A percentile compares a stretch with the other conserved stretches of the same genome.
These are phyloP conservation scores for Trichogramma evanescens DNA, from an alignment of 2,888 invertebrate species.

Conservation along the genomic window DNA sequence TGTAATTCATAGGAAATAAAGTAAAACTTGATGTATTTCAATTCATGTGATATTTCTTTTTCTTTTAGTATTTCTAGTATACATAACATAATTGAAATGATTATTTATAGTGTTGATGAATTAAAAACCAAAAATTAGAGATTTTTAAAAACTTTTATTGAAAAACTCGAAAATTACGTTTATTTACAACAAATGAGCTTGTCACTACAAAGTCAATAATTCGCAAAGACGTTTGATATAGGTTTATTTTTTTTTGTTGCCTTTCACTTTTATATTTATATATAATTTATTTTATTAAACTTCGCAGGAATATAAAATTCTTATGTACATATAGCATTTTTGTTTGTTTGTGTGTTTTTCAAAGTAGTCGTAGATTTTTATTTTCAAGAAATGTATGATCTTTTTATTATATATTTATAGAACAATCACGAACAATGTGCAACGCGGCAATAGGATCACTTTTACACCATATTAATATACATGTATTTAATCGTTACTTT, in stretches of 20 bases:
- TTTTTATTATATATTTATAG: constrained; percentile 42
- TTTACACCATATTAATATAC: constrained; percentile 27
- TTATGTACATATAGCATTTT: constrained; percentile 44
- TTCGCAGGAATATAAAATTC: constrained; percentile 47
- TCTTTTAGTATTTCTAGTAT: neutral
- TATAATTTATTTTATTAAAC: constrained; percentile 31
- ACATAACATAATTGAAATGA: too few species aligned
- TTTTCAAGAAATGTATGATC: constrained; percentile 42
- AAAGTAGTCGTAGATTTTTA: constrained; percentile 43
- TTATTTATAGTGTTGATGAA: neutral
- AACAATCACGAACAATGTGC: constrained; percentile 40
- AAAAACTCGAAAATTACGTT: constrained; percentile 24
- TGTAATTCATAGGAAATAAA: neutral
- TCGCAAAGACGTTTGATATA: constrained; percentile 21
- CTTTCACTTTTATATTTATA: constrained; percentile 24
- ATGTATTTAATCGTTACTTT: too few species aligned
- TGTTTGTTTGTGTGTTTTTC: constrained; percentile 25
- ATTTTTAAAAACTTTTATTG: constrained; percentile 21
- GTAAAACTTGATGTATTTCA: neutral
- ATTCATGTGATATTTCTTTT: neutral
- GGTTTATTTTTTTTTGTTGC: constrained; percentile 12
- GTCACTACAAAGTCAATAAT: constrained; percentile 24
- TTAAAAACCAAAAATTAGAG: constrained; percentile 1
- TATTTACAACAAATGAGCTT: constrained; percentile 25
- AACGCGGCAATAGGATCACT: constrained; percentile 41